Evolutionary conservation across 1,140 invertebrate species (phyloP).

Genomic region (Cecropterus lyciades): DNA sequence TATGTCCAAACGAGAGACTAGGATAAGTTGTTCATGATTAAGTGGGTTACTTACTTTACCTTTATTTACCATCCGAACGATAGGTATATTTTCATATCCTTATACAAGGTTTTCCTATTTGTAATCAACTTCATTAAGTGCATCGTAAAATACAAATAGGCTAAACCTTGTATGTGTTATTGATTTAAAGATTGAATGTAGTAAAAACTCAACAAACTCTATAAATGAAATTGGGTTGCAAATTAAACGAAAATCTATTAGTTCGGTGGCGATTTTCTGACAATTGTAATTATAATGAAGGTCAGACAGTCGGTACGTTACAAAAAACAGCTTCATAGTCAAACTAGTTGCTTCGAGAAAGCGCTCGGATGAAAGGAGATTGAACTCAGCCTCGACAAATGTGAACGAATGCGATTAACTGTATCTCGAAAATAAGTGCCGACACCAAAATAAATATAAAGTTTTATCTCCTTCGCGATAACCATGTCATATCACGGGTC

Average conservation of each 20-base stretch:
- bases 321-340: slow-evolving; percentile 20
- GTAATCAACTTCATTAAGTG: slow-evolving; percentile 15
- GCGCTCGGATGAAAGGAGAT: slow-evolving; percentile 32
- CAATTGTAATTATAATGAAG: slow-evolving; percentile 21
- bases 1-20: no score
- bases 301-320: slow-evolving; percentile 7
- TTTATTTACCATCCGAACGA: no score
- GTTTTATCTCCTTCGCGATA: slow-evolving; percentile 23
- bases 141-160: slow-evolving; percentile 32
- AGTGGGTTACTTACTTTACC: no score
- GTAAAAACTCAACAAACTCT: slow-evolving; percentile 6
- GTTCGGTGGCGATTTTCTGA: slow-evolving; percentile 17
- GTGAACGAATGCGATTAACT: slow-evolving; percentile 29
- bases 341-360: slow-evolving; percentile 29
- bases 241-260: slow-evolving; percentile 1
- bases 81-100: no score
- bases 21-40: no score
- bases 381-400: slow-evolving; percentile 29
- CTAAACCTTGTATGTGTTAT: slow-evolving; percentile 31
- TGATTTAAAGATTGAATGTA: slow-evolving; percentile 21
- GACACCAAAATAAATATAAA: slow-evolving; percentile 23
- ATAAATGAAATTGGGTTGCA: background rate
- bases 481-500: slow-evolving; percentile 18
- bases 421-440: slow-evolving; percentile 18
- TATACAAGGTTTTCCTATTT: slow-evolving; percentile 32